A percentile compares a stretch with the other conserved stretches of the same genome.
Evolutionary conservation across 2,113 vertebrate species (phyloP).

Genomic region (Mobula hypostoma): DNA sequence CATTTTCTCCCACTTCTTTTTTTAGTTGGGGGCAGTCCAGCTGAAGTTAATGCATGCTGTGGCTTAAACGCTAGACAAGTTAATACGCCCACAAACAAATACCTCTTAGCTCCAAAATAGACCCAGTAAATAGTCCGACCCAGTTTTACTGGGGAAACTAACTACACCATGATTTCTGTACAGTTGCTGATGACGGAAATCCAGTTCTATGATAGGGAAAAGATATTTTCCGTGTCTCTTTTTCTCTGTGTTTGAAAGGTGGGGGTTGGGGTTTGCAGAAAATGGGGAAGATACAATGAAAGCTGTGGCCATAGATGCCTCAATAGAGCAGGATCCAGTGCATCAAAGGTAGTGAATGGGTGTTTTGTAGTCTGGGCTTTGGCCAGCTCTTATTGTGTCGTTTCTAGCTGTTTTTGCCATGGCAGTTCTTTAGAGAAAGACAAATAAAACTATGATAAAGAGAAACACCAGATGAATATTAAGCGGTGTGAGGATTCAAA

Average conservation of each 20-base stretch:
- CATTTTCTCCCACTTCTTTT: not conserved
- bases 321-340: slow-evolving; percentile 30
- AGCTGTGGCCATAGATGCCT: not conserved
- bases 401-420: slow-evolving; percentile 36
- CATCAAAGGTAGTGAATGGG: slow-evolving; percentile 34
- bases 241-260: not conserved
- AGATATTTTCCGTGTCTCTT: not conserved
- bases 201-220: not conserved
- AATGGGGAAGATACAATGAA: not conserved
- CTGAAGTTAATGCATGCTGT: not conserved
- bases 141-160: not conserved
- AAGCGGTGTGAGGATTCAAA: slow-evolving; percentile 8
- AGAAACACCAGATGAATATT: slow-evolving; percentile 40
- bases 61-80: not conserved
- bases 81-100: not conserved
- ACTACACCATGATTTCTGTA: not conserved
- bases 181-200: not conserved
- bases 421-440: slow-evolving; percentile 23
- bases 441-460: slow-evolving; percentile 38
- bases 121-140: not conserved
- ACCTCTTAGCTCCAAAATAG: not conserved
- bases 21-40: not conserved
- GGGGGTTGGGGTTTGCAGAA: not conserved
- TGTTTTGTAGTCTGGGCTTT: slow-evolving; percentile 34
- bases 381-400: slow-evolving; percentile 1